Conservation (phyloP, 2,113 vertebrate genomes). For the Hylia prasina region DNA sequence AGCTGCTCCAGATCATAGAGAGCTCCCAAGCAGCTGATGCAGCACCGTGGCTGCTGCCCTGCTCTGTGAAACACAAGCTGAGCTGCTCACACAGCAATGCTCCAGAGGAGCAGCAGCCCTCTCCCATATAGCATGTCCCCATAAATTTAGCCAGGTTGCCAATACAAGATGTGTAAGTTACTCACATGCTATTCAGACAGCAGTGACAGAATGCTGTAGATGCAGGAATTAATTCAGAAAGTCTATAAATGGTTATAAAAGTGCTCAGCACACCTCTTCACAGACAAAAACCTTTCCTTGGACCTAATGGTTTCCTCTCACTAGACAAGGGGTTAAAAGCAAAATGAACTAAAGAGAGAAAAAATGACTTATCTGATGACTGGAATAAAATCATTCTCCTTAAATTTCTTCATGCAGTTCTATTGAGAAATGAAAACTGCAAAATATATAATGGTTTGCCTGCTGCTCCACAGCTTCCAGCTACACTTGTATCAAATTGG, state of each 20-base stretch:
- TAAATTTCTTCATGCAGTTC: neutral
- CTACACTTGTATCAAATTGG: neutral
- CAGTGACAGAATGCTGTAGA: neutral
- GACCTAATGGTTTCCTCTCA: neutral
- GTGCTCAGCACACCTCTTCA: neutral
- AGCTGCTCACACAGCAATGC: rapidly evolving
- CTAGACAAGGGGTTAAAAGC: neutral
- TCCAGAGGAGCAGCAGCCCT: neutral
- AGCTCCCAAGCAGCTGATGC: neutral
- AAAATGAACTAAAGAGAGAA: neutral
- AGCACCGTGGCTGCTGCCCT: neutral
- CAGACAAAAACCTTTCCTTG: neutral
- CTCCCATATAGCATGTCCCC: neutral
- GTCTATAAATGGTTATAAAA: neutral
- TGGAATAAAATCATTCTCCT: neutral
- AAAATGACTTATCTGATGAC: neutral
- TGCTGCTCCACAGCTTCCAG: neutral
- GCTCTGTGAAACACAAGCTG: neutral
- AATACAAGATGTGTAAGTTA: neutral
- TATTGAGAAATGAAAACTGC: neutral
- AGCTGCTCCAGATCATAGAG: neutral
- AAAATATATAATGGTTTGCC: neutral
- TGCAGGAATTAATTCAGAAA: neutral
- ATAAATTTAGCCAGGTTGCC: neutral
- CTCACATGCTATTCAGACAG: neutral